Conservation (phyloP, 92 coral and sea anemone genomes). For the Siderastrea siderea region DNA sequence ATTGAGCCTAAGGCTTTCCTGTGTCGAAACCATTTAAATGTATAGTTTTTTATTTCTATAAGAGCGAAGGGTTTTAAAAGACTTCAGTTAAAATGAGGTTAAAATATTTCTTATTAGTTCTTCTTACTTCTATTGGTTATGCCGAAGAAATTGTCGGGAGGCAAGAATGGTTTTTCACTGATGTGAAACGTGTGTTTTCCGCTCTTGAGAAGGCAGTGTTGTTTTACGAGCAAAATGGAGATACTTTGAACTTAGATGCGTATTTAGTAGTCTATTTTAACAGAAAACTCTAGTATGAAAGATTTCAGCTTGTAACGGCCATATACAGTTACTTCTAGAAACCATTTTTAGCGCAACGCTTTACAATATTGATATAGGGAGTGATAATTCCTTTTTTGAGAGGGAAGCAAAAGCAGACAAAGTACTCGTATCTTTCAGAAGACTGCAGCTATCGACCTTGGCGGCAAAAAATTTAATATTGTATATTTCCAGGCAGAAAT, state of each 20-base stretch:
- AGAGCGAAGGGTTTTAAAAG: not conserved
- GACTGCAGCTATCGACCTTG: too few relatives aligned
- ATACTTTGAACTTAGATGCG: conserved; percentile 78
- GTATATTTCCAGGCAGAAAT: too few relatives aligned
- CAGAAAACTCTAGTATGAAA: not conserved
- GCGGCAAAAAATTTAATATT: too few relatives aligned
- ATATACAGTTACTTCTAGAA: too few relatives aligned
- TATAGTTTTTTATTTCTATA: not conserved
- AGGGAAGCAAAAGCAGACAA: too few relatives aligned
- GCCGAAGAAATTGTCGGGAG: not conserved
- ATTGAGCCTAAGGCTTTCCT: not conserved
- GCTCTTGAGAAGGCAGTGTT: conserved; percentile 61
- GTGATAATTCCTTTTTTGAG: too few relatives aligned
- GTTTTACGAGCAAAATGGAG: conserved; percentile 62
- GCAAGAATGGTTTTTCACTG: not conserved
- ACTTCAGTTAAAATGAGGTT: not conserved
- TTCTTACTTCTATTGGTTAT: not conserved
- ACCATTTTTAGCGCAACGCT: too few relatives aligned
- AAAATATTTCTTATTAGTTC: not conserved
- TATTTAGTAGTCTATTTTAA: conserved; percentile 64
- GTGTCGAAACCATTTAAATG: not conserved
- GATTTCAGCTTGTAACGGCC: too few relatives aligned
- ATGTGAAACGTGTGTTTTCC: not conserved
- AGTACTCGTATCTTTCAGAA: too few relatives aligned
- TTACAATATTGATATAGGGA: too few relatives aligned